Conservation (phyloP, 2,888 invertebrate genomes). For the Eugnorisma glareosa region DNA sequence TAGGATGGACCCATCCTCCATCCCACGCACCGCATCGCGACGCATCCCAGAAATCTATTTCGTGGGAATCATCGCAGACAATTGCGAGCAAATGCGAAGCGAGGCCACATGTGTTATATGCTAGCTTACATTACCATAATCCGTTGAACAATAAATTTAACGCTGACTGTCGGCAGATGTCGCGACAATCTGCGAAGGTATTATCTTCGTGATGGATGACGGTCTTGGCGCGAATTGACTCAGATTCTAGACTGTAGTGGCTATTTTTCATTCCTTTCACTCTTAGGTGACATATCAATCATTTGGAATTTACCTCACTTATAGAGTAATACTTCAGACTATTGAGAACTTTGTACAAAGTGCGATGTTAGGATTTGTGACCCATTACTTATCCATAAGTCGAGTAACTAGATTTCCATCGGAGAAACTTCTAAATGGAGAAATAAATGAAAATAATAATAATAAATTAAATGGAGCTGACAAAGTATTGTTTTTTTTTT, state of each 20-base stretch:
- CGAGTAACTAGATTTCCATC: not conserved
- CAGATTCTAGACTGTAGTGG: conserved; percentile 2
- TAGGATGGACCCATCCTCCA: too few species aligned
- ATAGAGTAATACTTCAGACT: not conserved
- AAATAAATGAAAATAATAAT: too few species aligned
- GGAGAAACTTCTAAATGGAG: too few species aligned
- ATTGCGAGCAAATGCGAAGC: not conserved
- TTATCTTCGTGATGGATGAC: conserved; percentile 55
- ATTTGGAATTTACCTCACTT: conserved; percentile 1
- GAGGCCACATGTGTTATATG: not conserved
- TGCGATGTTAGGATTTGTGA: not conserved
- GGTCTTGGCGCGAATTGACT: conserved; percentile 23
- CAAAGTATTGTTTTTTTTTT: too few species aligned
- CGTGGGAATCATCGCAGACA: not conserved
- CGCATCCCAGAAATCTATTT: not conserved
- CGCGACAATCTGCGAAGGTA: conserved; percentile 36
- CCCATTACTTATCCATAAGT: not conserved
- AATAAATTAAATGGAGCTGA: too few species aligned
- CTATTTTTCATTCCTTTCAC: conserved; percentile 29
- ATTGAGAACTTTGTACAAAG: not conserved
- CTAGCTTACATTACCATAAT: conserved; percentile 32
- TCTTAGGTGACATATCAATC: not conserved
- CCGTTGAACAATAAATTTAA: conserved; percentile 51
- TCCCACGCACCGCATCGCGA: not conserved
- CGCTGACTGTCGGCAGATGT: conserved; percentile 34